A percentile compares a stretch with the other conserved stretches of the same genome.
Conservation (phyloP, 1,140 invertebrate genomes). For the Apis cerana region DNA sequence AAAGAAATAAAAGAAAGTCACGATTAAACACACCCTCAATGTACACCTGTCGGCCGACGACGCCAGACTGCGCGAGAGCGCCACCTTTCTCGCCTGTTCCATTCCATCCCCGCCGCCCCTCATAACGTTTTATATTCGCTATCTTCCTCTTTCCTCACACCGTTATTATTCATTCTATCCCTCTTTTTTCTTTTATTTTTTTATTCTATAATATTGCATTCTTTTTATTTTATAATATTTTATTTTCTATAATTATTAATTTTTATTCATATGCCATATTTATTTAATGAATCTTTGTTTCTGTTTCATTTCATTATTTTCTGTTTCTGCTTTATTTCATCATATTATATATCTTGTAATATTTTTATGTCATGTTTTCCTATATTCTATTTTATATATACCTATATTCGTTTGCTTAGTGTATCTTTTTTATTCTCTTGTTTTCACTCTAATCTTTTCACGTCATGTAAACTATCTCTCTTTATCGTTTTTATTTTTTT, state of each 20-base stretch:
- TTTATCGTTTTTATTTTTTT: conserved; percentile 14
- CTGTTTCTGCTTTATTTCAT: conserved; percentile 18
- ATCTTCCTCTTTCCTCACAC: neutral
- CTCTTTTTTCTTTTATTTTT: neutral
- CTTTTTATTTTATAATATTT: neutral
- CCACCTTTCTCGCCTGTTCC: conserved; percentile 41
- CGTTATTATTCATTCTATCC: neutral
- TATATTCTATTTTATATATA: neutral
- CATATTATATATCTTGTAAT: neutral
- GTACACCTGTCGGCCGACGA: conserved; percentile 76
- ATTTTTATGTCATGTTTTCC: neutral
- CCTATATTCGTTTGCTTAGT: neutral
- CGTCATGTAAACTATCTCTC: neutral
- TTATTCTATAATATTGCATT: neutral
- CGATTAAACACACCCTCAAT: neutral
- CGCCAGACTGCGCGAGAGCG: conserved; percentile 75
- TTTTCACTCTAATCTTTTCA: neutral
- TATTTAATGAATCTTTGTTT: no score
- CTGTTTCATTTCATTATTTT: neutral
- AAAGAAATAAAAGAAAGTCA: neutral
- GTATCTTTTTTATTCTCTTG: neutral
- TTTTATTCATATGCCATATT: neutral
- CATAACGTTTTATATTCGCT: neutral
- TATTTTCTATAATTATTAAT: neutral
- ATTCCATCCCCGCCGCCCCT: conserved; percentile 26